Base-by-base conservation (phyloP, 1,140 invertebrate genomes). In the Prorops nasuta region DNA sequence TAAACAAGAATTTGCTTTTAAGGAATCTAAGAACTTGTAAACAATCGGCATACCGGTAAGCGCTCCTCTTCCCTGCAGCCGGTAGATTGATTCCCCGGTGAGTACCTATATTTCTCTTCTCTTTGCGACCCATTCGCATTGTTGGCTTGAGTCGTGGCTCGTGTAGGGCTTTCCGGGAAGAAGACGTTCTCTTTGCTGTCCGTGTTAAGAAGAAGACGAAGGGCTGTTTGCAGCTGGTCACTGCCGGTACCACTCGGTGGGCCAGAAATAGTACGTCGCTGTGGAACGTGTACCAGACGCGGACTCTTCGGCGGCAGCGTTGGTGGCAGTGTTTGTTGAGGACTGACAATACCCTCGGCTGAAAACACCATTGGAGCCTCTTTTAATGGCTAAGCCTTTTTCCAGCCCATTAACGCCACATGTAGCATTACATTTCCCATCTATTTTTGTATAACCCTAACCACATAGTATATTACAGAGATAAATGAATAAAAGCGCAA, bases 151-250 rank as follows among this genome's bases (percentile, higher is more conserved):
- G 49, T 34, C 24, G 53, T 34, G 10, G 44, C 40, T 32, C 54
- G 54, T 22, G 55, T 28, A 43, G 48, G 51, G 18, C 44, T 55
- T 7, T 78, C 76, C 1, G 69, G 63, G 48, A 76, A 74, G 50
- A 75, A 78, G 12, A 78, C 66, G 57, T 84, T 84, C 56, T 86
- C 83, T 49, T 84, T 83, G 61, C 85, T 87, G 63, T 89, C 86
- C 14, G 86, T 82, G 52, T 88, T 88, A 0, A 92, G 72, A 35
- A 93, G 74, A 52, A 88, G 79, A 16, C 90, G 78, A 35, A 92
- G 71, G 58, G 90, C 90, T 44, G 85, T 88, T 74, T 93, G 90
- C 49, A 92, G 72, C 41, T 90, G 83, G 62, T 91, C 88, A 31
- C 77, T 76, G 20, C 74, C 71, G 45, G 61, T 69, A 20, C 58